Evolutionary conservation across 2,113 vertebrate genomes (phyloP).

Genomic region (Macquaria ambigua): DNA sequence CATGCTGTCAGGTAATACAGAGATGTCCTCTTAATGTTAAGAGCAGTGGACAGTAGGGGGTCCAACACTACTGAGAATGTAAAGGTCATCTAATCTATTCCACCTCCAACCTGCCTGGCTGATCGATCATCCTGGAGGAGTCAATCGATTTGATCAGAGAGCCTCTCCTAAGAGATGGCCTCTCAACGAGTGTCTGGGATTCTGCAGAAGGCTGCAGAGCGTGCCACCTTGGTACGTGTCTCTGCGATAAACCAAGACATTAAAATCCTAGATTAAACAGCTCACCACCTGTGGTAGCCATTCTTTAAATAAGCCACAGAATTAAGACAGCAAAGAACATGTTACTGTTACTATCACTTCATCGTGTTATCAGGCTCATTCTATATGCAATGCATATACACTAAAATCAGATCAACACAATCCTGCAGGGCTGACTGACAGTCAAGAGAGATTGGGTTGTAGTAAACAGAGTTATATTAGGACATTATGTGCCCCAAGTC

Average conservation of each 20-base stretch:
- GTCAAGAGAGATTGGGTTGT: constrained; percentile 65
- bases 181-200: constrained; percentile 56
- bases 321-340: constrained; percentile 50
- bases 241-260: constrained; percentile 70
- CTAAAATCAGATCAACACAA: constrained; percentile 70
- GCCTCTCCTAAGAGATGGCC: constrained; percentile 69
- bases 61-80: constrained; percentile 57
- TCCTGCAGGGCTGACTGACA: constrained; percentile 65
- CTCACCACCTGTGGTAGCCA: constrained; percentile 65
- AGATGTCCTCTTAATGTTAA: constrained; percentile 69
- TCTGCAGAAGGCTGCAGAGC: constrained; percentile 44
- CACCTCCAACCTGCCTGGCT: constrained; percentile 70
- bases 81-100: constrained; percentile 82
- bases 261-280: constrained; percentile 77
- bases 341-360: constrained; percentile 48
- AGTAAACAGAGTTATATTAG: constrained; percentile 80
- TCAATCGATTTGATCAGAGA: constrained; percentile 79
- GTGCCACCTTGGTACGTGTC: constrained; percentile 72
- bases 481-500: constrained; percentile 75
- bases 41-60: constrained; percentile 61
- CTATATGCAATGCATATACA: constrained; percentile 61
- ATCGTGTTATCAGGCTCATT: constrained; percentile 55
- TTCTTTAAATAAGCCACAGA: constrained; percentile 58
- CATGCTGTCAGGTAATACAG: constrained; percentile 67
- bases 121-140: constrained; percentile 78